These are phyloP conservation scores for Phoronis australis DNA, from an alignment of 2,888 invertebrate genomes.

Conservation along the genomic window DNA sequence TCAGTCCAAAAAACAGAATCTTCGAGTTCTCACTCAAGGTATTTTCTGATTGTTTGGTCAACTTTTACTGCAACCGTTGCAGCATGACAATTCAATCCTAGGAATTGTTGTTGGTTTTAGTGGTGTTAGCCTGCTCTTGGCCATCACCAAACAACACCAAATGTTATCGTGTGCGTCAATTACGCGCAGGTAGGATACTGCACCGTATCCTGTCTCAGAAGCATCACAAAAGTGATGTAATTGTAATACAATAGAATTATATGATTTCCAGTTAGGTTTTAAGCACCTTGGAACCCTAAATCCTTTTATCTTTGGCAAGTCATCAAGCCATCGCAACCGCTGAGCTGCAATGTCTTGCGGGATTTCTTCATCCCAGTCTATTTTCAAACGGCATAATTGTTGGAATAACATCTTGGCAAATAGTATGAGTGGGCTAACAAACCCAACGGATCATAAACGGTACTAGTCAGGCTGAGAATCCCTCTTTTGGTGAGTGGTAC, in stretches of 20 bases:
- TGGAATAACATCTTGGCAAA: constrained; percentile 7
- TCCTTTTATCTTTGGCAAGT: background rate
- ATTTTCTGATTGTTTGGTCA: background rate
- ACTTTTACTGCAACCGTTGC: constrained; percentile 4
- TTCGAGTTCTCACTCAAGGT: background rate
- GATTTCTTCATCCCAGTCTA: constrained; percentile 7
- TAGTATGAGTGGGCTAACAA: constrained; percentile 1
- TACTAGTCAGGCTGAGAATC: background rate
- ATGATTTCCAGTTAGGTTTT: background rate
- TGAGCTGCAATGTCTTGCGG: constrained; percentile 1
- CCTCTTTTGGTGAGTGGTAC: constrained; percentile 1
- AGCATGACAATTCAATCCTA: constrained; percentile 3
- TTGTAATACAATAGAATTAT: background rate
- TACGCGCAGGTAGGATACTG: constrained; percentile 2
- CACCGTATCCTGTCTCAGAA: constrained; percentile 3
- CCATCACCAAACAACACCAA: constrained; percentile 6
- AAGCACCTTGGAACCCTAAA: constrained; percentile 2
- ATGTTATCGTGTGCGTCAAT: background rate
- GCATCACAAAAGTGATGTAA: constrained; percentile 7
- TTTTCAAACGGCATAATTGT: background rate
- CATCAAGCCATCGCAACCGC: constrained; percentile 3
- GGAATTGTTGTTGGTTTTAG: constrained; percentile 7
- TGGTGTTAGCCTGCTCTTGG: constrained; percentile 2
- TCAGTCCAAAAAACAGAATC: constrained; percentile 7
- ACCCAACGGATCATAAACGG: constrained; percentile 7